These are phyloP conservation scores for Nasonovia ribisnigri DNA, from an alignment of 2,888 invertebrate species.

Conservation along the genomic window DNA sequence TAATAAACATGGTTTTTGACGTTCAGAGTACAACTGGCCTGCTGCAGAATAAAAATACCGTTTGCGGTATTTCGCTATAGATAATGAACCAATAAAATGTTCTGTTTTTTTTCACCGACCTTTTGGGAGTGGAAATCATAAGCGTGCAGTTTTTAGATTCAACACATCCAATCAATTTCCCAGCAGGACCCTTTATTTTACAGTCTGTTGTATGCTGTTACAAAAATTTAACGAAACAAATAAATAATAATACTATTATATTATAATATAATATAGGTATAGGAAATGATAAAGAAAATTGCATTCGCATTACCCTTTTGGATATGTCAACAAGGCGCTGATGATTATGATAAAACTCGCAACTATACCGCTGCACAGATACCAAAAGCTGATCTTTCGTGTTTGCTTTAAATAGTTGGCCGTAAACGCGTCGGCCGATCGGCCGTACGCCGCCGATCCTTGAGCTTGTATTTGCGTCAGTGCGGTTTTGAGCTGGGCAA, in stretches of 20 bases:
- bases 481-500: not conserved
- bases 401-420: not conserved
- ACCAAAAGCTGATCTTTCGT: not conserved
- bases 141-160: no score
- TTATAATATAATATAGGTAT: not conserved
- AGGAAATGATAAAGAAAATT: not conserved
- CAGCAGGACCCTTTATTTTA: not conserved
- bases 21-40: no score
- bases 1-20: no score
- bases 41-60: no score
- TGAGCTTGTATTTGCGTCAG: constrained; percentile 8
- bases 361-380: not conserved
- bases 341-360: not conserved
- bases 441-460: not conserved
- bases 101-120: not conserved
- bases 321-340: not conserved
- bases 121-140: no score
- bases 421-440: not conserved
- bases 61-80: no score
- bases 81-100: not conserved
- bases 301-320: not conserved
- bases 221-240: not conserved
- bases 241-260: not conserved
- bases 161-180: no score
- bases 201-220: not conserved